Conservation (phyloP, 2,888 invertebrate genomes). For the Gastracanthus pulcherrimus region DNA sequence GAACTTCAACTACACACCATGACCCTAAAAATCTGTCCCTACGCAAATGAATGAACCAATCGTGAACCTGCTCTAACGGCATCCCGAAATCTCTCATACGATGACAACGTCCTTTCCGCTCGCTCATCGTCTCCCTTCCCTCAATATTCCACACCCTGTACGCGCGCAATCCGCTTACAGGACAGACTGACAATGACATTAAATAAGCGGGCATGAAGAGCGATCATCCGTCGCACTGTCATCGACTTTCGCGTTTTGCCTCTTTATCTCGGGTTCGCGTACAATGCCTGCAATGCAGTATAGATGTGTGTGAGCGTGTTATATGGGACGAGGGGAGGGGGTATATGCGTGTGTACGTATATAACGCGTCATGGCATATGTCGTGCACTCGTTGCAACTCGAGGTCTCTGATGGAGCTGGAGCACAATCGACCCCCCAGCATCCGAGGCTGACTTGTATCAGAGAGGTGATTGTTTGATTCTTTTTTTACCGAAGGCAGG, state of each 20-base stretch:
- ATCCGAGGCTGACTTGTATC: no score
- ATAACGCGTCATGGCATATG: constrained; percentile 56
- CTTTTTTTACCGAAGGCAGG: neutral
- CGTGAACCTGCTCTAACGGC: neutral
- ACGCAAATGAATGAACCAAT: neutral
- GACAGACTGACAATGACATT: constrained; percentile 57
- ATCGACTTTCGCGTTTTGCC: constrained; percentile 49
- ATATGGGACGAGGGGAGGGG: no score
- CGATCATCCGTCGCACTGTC: constrained; percentile 45
- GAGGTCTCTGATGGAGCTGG: no score
- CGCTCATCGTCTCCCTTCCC: neutral
- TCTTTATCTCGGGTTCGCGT: neutral
- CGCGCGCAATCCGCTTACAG: constrained; percentile 47
- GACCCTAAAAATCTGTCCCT: no score
- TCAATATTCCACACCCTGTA: constrained; percentile 51
- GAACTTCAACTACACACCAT: no score
- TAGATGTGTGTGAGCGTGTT: no score
- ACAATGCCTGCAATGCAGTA: neutral
- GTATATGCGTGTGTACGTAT: neutral
- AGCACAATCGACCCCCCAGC: neutral
- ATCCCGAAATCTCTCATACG: neutral
- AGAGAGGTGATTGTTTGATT: neutral
- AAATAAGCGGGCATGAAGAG: constrained; percentile 39
- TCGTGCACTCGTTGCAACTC: constrained; percentile 15
- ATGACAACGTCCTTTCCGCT: neutral